Evolutionary conservation across 2,888 invertebrate genomes (phyloP).

Genomic region (Leptinotarsa tumamoca): DNA sequence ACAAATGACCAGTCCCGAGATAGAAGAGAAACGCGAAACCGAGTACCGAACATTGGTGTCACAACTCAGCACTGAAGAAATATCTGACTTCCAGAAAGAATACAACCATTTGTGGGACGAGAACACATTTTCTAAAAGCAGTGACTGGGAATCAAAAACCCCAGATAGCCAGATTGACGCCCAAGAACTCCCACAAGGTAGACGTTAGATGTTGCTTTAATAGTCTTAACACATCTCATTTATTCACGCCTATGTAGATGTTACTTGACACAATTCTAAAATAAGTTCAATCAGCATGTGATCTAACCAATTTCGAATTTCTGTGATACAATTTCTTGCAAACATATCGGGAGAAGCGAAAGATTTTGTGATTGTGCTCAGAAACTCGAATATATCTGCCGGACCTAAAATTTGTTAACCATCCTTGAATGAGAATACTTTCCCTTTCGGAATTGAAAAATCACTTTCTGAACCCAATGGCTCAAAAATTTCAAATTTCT

Average conservation of each 20-base stretch:
- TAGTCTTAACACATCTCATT: conserved; percentile 47
- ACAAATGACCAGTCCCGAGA: conserved; percentile 60
- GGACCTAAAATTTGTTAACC: too few species aligned
- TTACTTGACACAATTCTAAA: conserved; percentile 47
- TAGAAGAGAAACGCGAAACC: conserved; percentile 61
- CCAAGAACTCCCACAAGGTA: conserved; percentile 67
- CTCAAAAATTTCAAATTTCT: too few species aligned
- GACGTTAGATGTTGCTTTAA: conserved; percentile 62
- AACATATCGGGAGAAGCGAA: conserved; percentile 60
- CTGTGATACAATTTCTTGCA: conserved; percentile 48
- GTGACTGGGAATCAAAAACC: conserved; percentile 65
- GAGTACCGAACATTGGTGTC: conserved; percentile 68
- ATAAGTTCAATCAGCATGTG: conserved; percentile 36
- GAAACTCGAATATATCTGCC: not conserved
- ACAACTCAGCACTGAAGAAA: conserved; percentile 68
- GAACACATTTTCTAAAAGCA: conserved; percentile 65
- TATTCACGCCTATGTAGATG: conserved; percentile 54
- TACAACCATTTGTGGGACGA: conserved; percentile 68
- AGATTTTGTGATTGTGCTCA: not conserved
- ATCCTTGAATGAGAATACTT: too few species aligned
- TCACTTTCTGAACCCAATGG: too few species aligned
- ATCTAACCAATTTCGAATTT: conserved; percentile 36
- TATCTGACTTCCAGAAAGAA: conserved; percentile 68
- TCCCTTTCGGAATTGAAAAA: too few species aligned
- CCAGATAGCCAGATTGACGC: conserved; percentile 66